A percentile compares a stretch with the other conserved stretches of the same genome.
Conservation (phyloP, 2,888 invertebrate species). For the Aelia acuminata region DNA sequence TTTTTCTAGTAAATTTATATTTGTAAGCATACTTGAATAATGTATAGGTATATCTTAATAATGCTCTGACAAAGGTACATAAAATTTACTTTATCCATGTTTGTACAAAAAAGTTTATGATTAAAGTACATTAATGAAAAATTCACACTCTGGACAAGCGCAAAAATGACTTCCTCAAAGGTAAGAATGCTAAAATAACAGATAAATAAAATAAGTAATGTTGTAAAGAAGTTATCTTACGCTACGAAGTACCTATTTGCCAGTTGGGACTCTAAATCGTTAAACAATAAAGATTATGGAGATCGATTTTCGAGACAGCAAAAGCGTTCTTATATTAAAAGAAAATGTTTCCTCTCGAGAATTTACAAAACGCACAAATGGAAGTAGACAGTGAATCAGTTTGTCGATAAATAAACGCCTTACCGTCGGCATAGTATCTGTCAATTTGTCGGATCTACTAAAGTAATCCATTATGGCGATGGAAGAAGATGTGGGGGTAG, state of each 20-base stretch:
- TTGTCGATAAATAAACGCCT: constrained; percentile 46
- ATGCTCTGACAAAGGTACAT: too few relatives aligned
- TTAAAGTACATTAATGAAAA: too few relatives aligned
- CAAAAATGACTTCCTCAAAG: too few relatives aligned
- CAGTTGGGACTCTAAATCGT: background rate
- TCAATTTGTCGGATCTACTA: constrained; percentile 49
- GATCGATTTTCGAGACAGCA: background rate
- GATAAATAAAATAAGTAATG: background rate
- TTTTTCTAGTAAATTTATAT: too few relatives aligned
- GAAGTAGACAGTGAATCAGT: background rate
- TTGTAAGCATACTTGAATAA: too few relatives aligned
- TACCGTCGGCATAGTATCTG: constrained; percentile 26
- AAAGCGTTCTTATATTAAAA: background rate
- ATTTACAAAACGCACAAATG: background rate
- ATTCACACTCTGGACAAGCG: too few relatives aligned
- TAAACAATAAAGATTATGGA: background rate
- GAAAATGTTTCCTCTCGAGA: background rate
- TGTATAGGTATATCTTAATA: too few relatives aligned
- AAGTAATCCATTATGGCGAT: constrained; percentile 50
- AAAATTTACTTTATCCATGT: too few relatives aligned
- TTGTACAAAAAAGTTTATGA: too few relatives aligned
- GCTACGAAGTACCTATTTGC: background rate
- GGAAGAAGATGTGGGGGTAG: constrained; percentile 43
- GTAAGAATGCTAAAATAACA: too few relatives aligned
- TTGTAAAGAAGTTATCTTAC: background rate